Evolutionary conservation across 2,113 vertebrate species (phyloP), one percentile per base, ranked within the genome.

Genomic region (Sebastes fasciatus): DNA sequence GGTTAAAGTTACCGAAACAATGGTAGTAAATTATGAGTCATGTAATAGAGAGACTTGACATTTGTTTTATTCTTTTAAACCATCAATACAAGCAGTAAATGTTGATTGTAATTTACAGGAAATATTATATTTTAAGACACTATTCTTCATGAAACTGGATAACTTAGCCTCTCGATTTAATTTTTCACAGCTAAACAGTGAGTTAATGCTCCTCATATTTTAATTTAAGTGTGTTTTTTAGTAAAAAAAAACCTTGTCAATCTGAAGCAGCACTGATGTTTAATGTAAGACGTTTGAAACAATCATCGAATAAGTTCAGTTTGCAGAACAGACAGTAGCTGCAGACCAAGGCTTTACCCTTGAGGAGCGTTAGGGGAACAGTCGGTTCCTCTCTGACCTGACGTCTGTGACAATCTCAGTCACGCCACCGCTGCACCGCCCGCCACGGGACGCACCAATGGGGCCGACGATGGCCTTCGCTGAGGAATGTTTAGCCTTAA

Each of bases 301-400:
- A 13, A 70, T 58, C 19, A 14, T 49, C 9, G 9, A 63, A 16
- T 48, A 21, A 21, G n/a, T 17, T 73, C 1, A 19, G 21, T 77
- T 77, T 26, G 34, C 26, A 77, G 55, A 70, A 26, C 46, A 84
- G 79, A 75, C 82, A 63, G 64, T 34, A 57, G 65, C 68, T 51
- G 66, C 63, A 68, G 75, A 75, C 43, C 79, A 87, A 90, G 82
- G 84, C 61, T 87, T 67, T 80, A 84, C 13, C 89, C 91, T 91
- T 92, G 89, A 93, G 67, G 26, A 88, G 42, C 45, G 70, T 76
- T 78, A 62, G 40, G 64, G 82, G 90, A 91, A 94, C 91, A 90
- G 58, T 52, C 3, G 71, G 88, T 90, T 89, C 88, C 75, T 85
- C 66, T 77, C 48, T 81, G 89, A 91, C 85, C 92, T 83, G 88